Base-by-base conservation (phyloP, 2,113 vertebrate genomes). In the Nycticorax nycticorax region DNA sequence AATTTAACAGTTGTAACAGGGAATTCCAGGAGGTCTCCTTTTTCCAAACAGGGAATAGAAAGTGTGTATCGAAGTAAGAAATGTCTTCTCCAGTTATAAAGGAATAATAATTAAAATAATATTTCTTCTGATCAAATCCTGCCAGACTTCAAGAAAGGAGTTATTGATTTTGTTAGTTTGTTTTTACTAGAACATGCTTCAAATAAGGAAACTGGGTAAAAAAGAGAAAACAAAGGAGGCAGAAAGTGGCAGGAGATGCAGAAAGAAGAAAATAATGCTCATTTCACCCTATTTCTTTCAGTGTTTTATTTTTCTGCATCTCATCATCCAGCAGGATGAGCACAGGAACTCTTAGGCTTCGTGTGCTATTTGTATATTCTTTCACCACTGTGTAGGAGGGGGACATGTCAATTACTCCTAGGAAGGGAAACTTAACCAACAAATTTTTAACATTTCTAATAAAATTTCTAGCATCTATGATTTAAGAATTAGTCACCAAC, bases 121-220 rank as follows among this genome's bases (percentile, higher is more conserved):
- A 57, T 37, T 71, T 80, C 8, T 68, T 75, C 32, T 50, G 14
- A 67, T 50, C 2, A 72, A 76, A 72, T 62, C 4, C 9, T 56
- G 3, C 2, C 14, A 56, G 35, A 41, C 4, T 81, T 77, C 5
- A 57, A 64, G 48, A 87, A 85, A 82, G 10, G 10, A 69, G 9
- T 52, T 71, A 39, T 2, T 21, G 23, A 52, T 60, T 72, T 53
- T 43, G 0, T 52, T 75, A 67, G 3, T 17, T 69, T 66, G 3
- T 17, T 78, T 87, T 76, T n/a, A 28, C 11, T 37, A 52, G 19
- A 84, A 56, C 8, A 28, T 1, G 3, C 1, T 63, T 74, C 27
- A 47, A 39, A 48, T 45, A 74, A 33, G 8, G 14, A 81, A 66
- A 30, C 1, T 22, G 2, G 1, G 7, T 12, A 5, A 14, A 1